Conservation (phyloP, 2,113 vertebrate genomes). For the Spizaetus ornatus region DNA sequence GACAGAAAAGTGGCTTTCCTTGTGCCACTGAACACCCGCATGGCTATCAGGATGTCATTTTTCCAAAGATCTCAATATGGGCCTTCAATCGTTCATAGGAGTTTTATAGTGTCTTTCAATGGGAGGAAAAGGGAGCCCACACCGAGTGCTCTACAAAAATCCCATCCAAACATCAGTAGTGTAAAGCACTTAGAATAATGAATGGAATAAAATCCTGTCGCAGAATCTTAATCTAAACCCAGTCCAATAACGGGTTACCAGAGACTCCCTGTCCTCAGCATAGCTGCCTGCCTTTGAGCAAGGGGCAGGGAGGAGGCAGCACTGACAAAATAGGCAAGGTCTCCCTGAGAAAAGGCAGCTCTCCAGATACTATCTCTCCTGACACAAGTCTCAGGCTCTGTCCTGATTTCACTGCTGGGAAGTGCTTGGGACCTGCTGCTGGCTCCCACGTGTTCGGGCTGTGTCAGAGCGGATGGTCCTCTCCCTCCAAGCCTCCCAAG, state of each 20-base stretch:
- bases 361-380: neutral
- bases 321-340: neutral
- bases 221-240: neutral
- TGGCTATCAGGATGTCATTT: neutral
- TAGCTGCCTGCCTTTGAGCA: neutral
- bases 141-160: neutral
- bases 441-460: rapidly evolving
- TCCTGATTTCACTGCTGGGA: neutral
- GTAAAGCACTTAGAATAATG: neutral
- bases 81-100: neutral
- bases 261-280: neutral
- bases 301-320: neutral
- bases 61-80: neutral
- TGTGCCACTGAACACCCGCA: neutral
- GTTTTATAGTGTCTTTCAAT: neutral
- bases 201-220: neutral
- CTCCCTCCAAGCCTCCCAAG: neutral
- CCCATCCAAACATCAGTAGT: neutral
- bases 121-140: neutral
- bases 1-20: neutral
- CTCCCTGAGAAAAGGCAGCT: neutral
- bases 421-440: neutral
- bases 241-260: neutral
- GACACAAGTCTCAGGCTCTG: neutral
- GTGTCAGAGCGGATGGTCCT: neutral